Evolutionary conservation across 2,888 invertebrate species (phyloP).

Genomic region (Leptogaster cylindrica): DNA sequence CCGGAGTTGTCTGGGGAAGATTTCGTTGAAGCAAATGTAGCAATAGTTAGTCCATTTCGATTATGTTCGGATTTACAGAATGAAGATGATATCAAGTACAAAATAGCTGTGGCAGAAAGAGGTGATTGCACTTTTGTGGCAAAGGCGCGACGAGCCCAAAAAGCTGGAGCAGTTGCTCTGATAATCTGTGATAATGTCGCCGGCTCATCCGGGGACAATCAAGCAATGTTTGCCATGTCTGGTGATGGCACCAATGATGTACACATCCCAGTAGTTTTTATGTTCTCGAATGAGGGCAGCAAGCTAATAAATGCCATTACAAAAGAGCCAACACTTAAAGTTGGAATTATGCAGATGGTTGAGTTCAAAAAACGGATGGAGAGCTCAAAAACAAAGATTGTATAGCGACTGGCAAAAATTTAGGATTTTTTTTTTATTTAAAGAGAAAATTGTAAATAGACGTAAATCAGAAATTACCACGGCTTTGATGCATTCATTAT

Average conservation of each 20-base stretch:
- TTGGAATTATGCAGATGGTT: conserved; percentile 61
- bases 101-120: conserved; percentile 84
- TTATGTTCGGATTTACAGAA: conserved; percentile 68
- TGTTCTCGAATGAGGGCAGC: conserved; percentile 79
- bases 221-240: conserved; percentile 95
- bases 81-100: conserved; percentile 68
- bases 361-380: conserved; percentile 55
- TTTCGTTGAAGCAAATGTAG: conserved; percentile 70
- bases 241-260: conserved; percentile 90
- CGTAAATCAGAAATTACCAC: neutral
- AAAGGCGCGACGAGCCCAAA: conserved; percentile 84
- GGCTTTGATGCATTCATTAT: neutral
- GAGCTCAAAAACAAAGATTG: neutral
- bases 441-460: conserved; percentile 15
- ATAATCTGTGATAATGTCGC: conserved; percentile 85
- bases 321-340: conserved; percentile 65
- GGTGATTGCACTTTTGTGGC: conserved; percentile 96
- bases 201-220: conserved; percentile 75
- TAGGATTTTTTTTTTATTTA: conserved; percentile 17
- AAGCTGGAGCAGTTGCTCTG: conserved; percentile 81
- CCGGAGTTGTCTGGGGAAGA: conserved; percentile 72
- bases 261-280: conserved; percentile 87
- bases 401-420: conserved; percentile 30
- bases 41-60: conserved; percentile 74
- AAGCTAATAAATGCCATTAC: conserved; percentile 69